Evolutionary conservation across 1,140 invertebrate species (phyloP).

Genomic region (Planococcus citri): DNA sequence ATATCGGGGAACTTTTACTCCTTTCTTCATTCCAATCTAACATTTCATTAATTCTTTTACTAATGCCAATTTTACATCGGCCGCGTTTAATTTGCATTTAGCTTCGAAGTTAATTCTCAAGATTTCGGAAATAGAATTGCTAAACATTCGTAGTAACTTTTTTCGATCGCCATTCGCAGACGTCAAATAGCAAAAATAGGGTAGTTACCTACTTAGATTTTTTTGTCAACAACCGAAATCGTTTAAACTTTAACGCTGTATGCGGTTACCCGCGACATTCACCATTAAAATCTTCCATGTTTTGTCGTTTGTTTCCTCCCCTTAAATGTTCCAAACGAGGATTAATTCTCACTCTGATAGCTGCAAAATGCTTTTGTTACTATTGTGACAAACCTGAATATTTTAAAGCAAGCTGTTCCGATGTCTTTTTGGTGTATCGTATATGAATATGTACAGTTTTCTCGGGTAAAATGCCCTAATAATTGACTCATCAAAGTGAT

Average conservation of each 20-base stretch:
- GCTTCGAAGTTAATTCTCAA: neutral
- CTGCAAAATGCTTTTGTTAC: neutral
- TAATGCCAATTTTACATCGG: conserved; percentile 11
- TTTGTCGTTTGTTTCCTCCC: neutral
- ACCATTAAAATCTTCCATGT: neutral
- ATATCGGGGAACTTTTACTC: conserved; percentile 15
- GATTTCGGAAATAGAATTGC: neutral
- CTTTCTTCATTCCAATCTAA: neutral
- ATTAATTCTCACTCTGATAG: conserved; percentile 3
- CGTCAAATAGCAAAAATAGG: neutral
- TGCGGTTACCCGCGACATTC: neutral
- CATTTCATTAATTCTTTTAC: conserved; percentile 17
- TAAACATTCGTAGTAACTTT: neutral
- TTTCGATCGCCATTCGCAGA: neutral
- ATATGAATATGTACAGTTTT: no score
- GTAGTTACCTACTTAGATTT: no score
- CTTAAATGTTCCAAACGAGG: neutral
- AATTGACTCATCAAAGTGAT: no score
- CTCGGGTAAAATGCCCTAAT: no score
- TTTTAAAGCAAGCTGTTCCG: neutral
- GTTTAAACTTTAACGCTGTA: neutral
- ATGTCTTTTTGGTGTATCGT: neutral
- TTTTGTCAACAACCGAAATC: neutral
- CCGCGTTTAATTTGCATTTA: conserved; percentile 11
- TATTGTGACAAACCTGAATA: conserved; percentile 3